These are phyloP conservation scores for Zele albiditarsus DNA, from an alignment of 2,888 invertebrate species.

Conservation along the genomic window DNA sequence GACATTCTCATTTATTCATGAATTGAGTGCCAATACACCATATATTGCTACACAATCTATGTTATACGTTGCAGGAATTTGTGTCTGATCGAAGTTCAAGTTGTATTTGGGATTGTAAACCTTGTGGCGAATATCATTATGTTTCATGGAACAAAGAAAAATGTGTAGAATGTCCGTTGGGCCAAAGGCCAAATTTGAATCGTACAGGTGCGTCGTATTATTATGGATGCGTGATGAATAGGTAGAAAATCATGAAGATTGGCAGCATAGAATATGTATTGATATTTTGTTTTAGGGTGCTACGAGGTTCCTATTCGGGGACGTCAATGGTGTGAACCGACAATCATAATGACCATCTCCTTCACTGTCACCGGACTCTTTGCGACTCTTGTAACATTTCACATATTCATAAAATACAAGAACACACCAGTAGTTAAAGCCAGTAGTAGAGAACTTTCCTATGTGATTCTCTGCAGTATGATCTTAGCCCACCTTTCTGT, in stretches of 20 bases:
- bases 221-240: not conserved
- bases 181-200: conserved; percentile 79
- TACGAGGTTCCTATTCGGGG: conserved; percentile 77
- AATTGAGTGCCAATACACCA: too few species aligned
- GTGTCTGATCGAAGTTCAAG: conserved; percentile 75
- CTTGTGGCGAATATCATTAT: conserved; percentile 79
- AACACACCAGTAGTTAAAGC: conserved; percentile 86
- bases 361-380: conserved; percentile 79
- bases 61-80: not conserved
- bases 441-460: conserved; percentile 79
- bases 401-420: conserved; percentile 80
- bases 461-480: conserved; percentile 80
- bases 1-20: too few species aligned
- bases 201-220: conserved; percentile 75
- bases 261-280: too few species aligned
- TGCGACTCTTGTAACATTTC: conserved; percentile 77
- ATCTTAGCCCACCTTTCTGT: conserved; percentile 62
- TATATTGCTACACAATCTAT: too few species aligned
- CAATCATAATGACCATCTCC: conserved; percentile 78
- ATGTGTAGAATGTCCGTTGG: conserved; percentile 78
- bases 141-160: conserved; percentile 75
- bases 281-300: conserved; percentile 74
- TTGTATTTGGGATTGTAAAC: conserved; percentile 86
- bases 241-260: too few species aligned
- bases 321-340: conserved; percentile 77